A percentile compares a stretch with the other conserved stretches of the same genome.
phyloP scores from a whole-genome alignment of 1,140 invertebrate species.

The Arctopsyche grandis region DNA sequence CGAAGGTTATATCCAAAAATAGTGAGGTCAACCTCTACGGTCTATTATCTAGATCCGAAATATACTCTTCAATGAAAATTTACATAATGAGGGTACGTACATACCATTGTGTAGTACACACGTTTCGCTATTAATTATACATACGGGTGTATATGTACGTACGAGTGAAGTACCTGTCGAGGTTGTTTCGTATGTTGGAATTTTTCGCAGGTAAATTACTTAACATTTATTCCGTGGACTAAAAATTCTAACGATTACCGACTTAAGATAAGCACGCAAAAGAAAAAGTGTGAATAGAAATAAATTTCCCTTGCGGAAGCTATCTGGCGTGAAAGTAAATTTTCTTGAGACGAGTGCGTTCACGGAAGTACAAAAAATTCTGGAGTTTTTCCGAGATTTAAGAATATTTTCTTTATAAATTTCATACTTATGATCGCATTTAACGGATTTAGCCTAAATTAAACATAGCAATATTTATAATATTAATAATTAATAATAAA shows the following conservation, averaged over 20 bases:
- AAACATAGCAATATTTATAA: too few relatives aligned
- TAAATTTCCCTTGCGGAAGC: constrained; percentile 47
- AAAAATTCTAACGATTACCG: constrained; percentile 20
- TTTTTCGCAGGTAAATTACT: constrained; percentile 9
- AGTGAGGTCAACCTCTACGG: background rate
- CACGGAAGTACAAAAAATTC: too few relatives aligned
- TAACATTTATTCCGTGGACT: constrained; percentile 10
- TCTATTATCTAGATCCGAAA: background rate
- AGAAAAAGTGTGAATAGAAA: constrained; percentile 37
- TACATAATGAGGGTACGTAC: too few relatives aligned
- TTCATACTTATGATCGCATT: too few relatives aligned
- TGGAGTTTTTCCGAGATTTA: too few relatives aligned
- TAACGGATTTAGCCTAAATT: too few relatives aligned
- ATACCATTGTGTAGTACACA: too few relatives aligned
- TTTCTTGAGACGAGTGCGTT: constrained; percentile 32
- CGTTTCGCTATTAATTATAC: too few relatives aligned
- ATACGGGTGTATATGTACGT: too few relatives aligned
- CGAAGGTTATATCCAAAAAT: constrained; percentile 1
- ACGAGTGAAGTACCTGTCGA: too few relatives aligned
- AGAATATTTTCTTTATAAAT: too few relatives aligned
- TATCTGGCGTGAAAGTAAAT: constrained; percentile 50
- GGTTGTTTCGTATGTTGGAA: background rate
- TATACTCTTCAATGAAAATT: background rate
- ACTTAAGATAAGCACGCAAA: constrained; percentile 18
- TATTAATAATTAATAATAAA: too few relatives aligned